A percentile compares a stretch with the other conserved stretches of the same genome.
These are phyloP conservation scores for Plotosus lineatus DNA, from an alignment of 2,113 vertebrate species.

Conservation along the genomic window DNA sequence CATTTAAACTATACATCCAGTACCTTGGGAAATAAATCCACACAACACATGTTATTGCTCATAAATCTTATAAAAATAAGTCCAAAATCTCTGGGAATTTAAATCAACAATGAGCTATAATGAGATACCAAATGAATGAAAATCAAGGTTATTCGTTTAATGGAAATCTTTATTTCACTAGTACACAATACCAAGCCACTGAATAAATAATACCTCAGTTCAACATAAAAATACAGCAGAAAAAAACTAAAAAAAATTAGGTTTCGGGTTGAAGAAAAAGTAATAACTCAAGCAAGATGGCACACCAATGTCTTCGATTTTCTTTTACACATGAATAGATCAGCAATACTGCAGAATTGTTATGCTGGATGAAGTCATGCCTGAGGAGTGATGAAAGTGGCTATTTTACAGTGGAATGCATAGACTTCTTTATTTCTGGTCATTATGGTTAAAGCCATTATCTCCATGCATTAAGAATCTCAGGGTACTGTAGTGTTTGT, in stretches of 20 bases:
- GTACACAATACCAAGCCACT: slow-evolving; percentile 83
- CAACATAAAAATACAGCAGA: slow-evolving; percentile 57
- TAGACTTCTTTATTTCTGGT: not conserved
- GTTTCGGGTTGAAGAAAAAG: slow-evolving; percentile 4
- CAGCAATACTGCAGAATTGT: slow-evolving; percentile 36
- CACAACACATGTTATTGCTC: not conserved
- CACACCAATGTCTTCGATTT: slow-evolving; percentile 43
- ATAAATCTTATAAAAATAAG: not conserved
- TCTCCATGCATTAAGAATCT: slow-evolving; percentile 26
- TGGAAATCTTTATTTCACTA: slow-evolving; percentile 88
- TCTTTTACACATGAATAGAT: slow-evolving; percentile 15
- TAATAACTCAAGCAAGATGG: slow-evolving; percentile 32
- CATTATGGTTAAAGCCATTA: not conserved
- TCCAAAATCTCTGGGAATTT: not conserved
- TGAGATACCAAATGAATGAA: not conserved
- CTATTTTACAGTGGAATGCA: slow-evolving; percentile 32
- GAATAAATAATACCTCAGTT: slow-evolving; percentile 79
- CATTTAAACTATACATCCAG: not conserved
- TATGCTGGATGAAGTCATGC: slow-evolving; percentile 42
- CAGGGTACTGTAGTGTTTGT: not conserved
- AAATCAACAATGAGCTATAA: not conserved
- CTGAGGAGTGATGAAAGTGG: slow-evolving; percentile 15
- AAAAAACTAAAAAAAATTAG: slow-evolving; percentile 35
- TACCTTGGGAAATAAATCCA: not conserved
- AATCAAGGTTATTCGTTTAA: slow-evolving; percentile 18